A percentile compares a stretch with the other conserved stretches of the same genome.
phyloP scores from a whole-genome alignment of 2,888 invertebrate genomes.

The Pandemis corylana region DNA sequence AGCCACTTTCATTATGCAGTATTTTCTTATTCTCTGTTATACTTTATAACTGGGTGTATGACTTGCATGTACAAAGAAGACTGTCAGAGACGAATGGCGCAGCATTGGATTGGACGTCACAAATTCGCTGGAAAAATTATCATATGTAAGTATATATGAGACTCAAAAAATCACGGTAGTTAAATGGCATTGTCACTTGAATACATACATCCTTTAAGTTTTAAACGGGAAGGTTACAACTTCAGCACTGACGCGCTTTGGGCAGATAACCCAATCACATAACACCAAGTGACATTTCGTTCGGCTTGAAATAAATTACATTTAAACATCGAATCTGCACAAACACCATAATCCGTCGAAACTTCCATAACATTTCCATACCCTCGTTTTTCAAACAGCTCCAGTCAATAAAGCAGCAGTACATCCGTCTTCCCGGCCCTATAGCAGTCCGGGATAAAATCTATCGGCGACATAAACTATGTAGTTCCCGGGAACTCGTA shows the following conservation, averaged over 20 bases:
- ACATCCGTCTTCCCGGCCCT: slow-evolving; percentile 52
- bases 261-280: too few species aligned
- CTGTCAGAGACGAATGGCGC: background rate
- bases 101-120: background rate
- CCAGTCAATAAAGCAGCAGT: slow-evolving; percentile 43
- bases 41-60: background rate
- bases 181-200: too few species aligned
- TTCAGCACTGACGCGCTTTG: too few species aligned
- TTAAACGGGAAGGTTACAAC: too few species aligned
- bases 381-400: slow-evolving; percentile 30
- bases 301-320: too few species aligned
- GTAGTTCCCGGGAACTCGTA: slow-evolving; percentile 47
- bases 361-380: slow-evolving; percentile 39
- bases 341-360: slow-evolving; percentile 12
- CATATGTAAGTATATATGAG: too few species aligned
- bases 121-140: background rate
- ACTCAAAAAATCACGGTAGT: too few species aligned
- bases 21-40: background rate
- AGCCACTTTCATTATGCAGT: slow-evolving; percentile 27
- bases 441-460: slow-evolving; percentile 52
- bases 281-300: too few species aligned
- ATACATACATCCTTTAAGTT: too few species aligned
- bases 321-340: slow-evolving; percentile 26
- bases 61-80: background rate
- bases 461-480: slow-evolving; percentile 60